Evolutionary conservation across 2,113 vertebrate genomes (phyloP).

Genomic region (Sinocyclocheilus maitianheensis): DNA sequence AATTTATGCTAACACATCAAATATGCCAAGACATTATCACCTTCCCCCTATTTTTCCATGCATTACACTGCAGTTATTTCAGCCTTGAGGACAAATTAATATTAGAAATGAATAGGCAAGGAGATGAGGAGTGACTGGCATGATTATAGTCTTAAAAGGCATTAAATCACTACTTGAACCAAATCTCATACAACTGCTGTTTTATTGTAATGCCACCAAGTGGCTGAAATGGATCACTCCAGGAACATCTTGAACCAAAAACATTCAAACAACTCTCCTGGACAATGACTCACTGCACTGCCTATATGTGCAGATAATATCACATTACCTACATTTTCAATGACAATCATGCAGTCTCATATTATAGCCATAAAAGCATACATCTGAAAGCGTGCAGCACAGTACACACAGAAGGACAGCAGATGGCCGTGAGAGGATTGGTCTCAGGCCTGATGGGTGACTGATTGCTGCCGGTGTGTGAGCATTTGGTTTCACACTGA

Average conservation of each 20-base stretch:
- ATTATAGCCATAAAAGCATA: neutral
- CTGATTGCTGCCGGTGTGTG: slow-evolving; percentile 22
- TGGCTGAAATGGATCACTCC: neutral
- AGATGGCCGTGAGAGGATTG: slow-evolving; percentile 21
- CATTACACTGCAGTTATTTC: neutral
- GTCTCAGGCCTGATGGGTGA: slow-evolving; percentile 34
- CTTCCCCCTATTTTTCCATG: neutral
- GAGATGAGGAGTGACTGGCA: slow-evolving; percentile 1
- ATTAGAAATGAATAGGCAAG: neutral
- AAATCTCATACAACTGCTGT: neutral
- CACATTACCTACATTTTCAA: neutral
- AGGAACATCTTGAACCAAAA: neutral
- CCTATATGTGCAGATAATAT: neutral
- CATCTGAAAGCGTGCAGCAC: neutral
- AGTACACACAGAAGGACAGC: slow-evolving; percentile 26
- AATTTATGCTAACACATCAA: neutral
- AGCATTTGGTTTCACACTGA: slow-evolving; percentile 22
- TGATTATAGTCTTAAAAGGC: neutral
- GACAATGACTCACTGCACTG: no score
- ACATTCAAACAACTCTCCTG: no score
- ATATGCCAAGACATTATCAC: neutral
- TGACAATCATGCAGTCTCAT: neutral
- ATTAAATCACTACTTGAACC: neutral
- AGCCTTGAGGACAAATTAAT: neutral
- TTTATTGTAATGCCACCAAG: neutral